Evolutionary conservation across 2,888 invertebrate species (phyloP).

Genomic region (Dynastes hyllus): DNA sequence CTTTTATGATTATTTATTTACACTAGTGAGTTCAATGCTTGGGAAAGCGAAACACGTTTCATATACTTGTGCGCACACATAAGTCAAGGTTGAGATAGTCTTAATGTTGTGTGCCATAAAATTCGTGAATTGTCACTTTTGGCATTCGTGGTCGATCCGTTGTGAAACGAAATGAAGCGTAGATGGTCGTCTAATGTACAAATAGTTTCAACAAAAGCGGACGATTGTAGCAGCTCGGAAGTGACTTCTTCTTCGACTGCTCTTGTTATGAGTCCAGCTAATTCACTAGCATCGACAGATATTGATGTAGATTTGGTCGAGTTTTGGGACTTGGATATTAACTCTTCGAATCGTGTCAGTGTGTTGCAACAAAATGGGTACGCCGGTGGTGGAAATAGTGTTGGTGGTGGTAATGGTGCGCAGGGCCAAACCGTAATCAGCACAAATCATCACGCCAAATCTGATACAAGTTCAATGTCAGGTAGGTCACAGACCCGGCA

Average conservation of each 20-base stretch:
- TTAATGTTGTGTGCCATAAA: constrained; percentile 24
- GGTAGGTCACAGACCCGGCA: constrained; percentile 62
- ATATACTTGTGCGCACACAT: constrained; percentile 13
- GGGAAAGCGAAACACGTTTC: constrained; percentile 24
- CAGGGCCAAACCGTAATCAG: constrained; percentile 68
- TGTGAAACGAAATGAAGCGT: constrained; percentile 76
- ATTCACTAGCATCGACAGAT: constrained; percentile 83
- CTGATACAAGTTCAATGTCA: constrained; percentile 72
- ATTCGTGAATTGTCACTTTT: constrained; percentile 17
- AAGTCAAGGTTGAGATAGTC: constrained; percentile 25
- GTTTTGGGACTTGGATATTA: constrained; percentile 84
- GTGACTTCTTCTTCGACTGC: constrained; percentile 84
- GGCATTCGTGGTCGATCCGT: constrained; percentile 6
- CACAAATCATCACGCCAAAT: constrained; percentile 64
- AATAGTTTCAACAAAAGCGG: constrained; percentile 82
- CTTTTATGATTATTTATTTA: constrained; percentile 38
- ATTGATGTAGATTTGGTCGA: constrained; percentile 84
- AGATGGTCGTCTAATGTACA: constrained; percentile 79
- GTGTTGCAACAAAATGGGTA: constrained; percentile 51
- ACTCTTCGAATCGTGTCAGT: constrained; percentile 68
- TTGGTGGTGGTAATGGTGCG: constrained; percentile 67
- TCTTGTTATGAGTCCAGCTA: constrained; percentile 81
- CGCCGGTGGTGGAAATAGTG: constrained; percentile 60
- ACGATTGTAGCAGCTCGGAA: constrained; percentile 78
- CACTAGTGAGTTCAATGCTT: constrained; percentile 41